Evolutionary conservation across 2,888 invertebrate species (phyloP), one percentile per base, ranked within the genome.

Genomic region (Falcaria lacertinaria): DNA sequence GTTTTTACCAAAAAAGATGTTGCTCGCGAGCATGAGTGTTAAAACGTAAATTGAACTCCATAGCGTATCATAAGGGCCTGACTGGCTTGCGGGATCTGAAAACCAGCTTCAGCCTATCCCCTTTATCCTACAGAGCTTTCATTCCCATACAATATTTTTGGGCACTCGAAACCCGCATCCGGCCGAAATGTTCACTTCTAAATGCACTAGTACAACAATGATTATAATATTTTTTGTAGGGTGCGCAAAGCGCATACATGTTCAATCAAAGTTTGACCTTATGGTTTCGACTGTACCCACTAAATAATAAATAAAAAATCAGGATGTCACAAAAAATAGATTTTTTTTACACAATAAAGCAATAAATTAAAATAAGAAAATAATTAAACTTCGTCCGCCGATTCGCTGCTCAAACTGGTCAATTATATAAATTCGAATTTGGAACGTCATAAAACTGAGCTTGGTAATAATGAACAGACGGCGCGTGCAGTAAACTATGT

Each of bases 391-490:
- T 58, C 44, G 62, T 64, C 60, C 49, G 36, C 60, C 55, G 64
- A 65, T 71, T 60, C 69, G 64, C 68, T 74, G 71, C 75, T 80
- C 74, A 76, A 75, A 72, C 75, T 70, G 76, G 75, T 79, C 81
- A 79, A 80, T 81, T 81, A 79, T 82, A 76, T 74, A 74, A 77
- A 78, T 81, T 63, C 58, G 71, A 71, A 76, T 76, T 83, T 77
- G 68, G 71, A 76, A 79, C 69, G 78, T 79, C 79, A 85, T 87
- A 85, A 86, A 86, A 83, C 74, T 75, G 80, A 64, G 69, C 70
- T 61, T 50, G 54, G 79, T 64, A 73, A 81, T 89, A 86, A 87
- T 83, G 80, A 82, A 81, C 88, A 85, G 77, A 68, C 78, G 87
- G 85, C 69, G 65, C 67, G 61, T 65, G 74, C 78, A 68, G 74